Percentiles rank a stretch among this genome's conserved stretches.
Evolutionary conservation across 64 coral and sea anemone species (phyloP).

Genomic region (Montipora capricornis): DNA sequence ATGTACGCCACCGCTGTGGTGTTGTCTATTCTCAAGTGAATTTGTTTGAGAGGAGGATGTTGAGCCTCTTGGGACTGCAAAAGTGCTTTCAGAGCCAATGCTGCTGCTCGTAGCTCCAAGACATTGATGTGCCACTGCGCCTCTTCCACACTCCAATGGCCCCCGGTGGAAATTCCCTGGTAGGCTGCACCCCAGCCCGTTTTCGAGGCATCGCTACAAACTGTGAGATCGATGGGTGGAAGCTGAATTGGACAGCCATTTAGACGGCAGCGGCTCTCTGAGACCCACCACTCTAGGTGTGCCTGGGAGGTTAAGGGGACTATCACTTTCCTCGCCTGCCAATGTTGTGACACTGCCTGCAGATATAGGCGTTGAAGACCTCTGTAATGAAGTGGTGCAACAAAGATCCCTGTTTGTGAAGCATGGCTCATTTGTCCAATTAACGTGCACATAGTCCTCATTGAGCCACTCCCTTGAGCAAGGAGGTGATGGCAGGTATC

Average conservation of each 20-base stretch:
- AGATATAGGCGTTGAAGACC: conserved; percentile 20
- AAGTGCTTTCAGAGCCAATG: too few relatives aligned
- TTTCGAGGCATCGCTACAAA: too few relatives aligned
- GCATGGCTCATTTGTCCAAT: conserved; percentile 33
- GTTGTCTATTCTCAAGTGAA: too few relatives aligned
- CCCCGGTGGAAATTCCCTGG: too few relatives aligned
- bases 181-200: too few relatives aligned
- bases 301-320: conserved; percentile 24
- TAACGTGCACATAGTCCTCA: background rate
- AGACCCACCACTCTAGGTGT: conserved; percentile 39
- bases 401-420: background rate
- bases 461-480: background rate
- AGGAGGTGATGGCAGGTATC: background rate
- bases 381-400: conserved; percentile 49
- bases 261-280: background rate
- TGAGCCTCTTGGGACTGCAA: too few relatives aligned
- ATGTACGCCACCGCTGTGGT: too few relatives aligned
- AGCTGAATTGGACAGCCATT: conserved; percentile 7
- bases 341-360: background rate
- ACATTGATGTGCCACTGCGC: too few relatives aligned
- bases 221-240: background rate
- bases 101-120: too few relatives aligned
- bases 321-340: background rate
- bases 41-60: too few relatives aligned
- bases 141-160: too few relatives aligned